These are phyloP conservation scores for Anas platyrhynchos DNA, from an alignment of 2,113 vertebrate species.

Conservation along the genomic window DNA sequence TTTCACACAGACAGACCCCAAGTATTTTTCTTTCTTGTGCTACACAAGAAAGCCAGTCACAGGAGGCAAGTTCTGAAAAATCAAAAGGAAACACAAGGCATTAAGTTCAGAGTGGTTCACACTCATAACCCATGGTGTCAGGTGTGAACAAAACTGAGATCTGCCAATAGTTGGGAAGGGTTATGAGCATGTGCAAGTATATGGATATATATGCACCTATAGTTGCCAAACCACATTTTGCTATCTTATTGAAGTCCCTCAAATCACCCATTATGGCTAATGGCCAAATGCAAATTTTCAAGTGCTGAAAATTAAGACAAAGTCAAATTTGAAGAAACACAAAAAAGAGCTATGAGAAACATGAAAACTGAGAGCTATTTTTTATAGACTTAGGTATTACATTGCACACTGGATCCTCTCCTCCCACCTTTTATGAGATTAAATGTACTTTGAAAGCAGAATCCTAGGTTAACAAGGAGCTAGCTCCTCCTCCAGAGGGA, in stretches of 20 bases:
- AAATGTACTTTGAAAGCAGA: neutral
- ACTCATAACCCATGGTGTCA: neutral
- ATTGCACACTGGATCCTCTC: neutral
- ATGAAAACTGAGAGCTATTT: neutral
- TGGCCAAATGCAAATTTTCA: neutral
- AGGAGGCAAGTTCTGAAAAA: neutral
- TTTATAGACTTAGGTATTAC: neutral
- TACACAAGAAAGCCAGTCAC: neutral
- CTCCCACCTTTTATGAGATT: accelerated
- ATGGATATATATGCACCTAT: neutral
- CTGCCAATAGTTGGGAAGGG: accelerated
- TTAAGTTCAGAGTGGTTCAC: neutral
- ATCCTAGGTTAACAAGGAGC: neutral
- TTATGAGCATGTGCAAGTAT: neutral
- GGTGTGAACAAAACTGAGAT: neutral
- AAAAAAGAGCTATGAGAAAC: no score
- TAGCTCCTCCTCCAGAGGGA: neutral
- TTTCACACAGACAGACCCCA: neutral
- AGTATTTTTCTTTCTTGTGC: neutral
- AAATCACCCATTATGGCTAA: neutral
- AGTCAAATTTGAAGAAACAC: neutral
- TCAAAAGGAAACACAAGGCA: neutral
- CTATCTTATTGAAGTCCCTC: neutral
- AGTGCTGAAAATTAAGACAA: neutral
- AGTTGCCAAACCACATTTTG: neutral